phyloP scores from a whole-genome alignment of 2,888 invertebrate species.

The Silvanus unidentatus region DNA sequence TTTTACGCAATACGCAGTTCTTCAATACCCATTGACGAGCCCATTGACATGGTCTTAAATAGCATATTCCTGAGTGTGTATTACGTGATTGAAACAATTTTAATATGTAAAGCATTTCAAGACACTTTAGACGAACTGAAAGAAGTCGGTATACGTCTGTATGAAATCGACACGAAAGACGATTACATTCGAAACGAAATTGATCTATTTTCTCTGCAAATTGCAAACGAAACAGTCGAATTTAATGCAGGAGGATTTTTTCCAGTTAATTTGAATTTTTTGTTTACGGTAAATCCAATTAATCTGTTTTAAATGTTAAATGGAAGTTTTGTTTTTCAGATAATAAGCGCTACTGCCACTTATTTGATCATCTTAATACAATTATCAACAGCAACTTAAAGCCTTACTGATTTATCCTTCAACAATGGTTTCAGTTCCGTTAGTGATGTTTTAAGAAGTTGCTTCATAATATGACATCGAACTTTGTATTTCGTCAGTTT shows the following conservation, averaged over 20 bases:
- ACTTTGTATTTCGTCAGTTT: constrained; percentile 55
- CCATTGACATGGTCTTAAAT: background rate
- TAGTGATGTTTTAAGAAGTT: constrained; percentile 47
- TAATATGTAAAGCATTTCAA: constrained; percentile 29
- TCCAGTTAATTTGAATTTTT: constrained; percentile 31
- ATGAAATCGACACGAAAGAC: constrained; percentile 34
- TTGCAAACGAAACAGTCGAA: constrained; percentile 34
- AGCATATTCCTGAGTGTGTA: constrained; percentile 1
- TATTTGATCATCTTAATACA: constrained; percentile 38
- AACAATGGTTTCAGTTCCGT: constrained; percentile 48
- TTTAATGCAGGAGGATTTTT: constrained; percentile 39
- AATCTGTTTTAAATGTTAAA: background rate
- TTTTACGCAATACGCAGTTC: no score
- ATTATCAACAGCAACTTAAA: constrained; percentile 19
- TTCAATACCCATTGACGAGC: background rate
- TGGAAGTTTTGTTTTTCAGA: constrained; percentile 25
- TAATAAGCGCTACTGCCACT: constrained; percentile 34
- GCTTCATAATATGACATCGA: constrained; percentile 55
- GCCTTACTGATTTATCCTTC: constrained; percentile 45
- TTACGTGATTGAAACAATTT: constrained; percentile 24
- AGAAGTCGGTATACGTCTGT: constrained; percentile 31
- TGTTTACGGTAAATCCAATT: constrained; percentile 32
- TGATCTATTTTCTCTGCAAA: constrained; percentile 39
- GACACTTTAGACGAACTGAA: constrained; percentile 31
- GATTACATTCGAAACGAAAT: constrained; percentile 35